phyloP scores from a whole-genome alignment of 2,888 invertebrate species.

The Allophyes oxyacanthae region DNA sequence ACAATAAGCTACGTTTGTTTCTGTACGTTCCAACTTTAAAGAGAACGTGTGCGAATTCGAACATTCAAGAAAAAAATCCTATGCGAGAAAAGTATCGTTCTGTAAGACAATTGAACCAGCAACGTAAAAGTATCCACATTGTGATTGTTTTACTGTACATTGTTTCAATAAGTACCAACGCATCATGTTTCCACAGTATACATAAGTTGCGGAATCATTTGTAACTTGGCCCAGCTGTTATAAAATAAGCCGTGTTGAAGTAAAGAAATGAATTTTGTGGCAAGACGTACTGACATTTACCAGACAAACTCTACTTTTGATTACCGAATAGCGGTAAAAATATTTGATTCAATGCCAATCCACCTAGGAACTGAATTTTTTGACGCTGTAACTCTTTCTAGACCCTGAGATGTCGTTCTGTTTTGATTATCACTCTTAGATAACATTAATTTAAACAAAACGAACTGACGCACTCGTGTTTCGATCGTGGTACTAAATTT shows the following conservation, averaged over 20 bases:
- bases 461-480: slow-evolving; percentile 10
- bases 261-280: slow-evolving; percentile 4
- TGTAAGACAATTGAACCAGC: slow-evolving; percentile 18
- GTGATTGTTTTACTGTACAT: slow-evolving; percentile 35
- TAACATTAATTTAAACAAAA: background rate
- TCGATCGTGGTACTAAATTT: slow-evolving; percentile 19
- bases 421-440: slow-evolving; percentile 14
- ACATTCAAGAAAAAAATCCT: background rate
- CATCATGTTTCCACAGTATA: no score
- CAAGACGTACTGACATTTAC: slow-evolving; percentile 10
- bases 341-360: slow-evolving; percentile 38
- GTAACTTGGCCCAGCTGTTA: slow-evolving; percentile 23
- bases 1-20: no score
- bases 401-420: slow-evolving; percentile 19
- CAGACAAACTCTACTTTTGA: slow-evolving; percentile 25
- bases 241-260: slow-evolving; percentile 8
- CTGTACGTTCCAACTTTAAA: no score
- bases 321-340: slow-evolving; percentile 11
- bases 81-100: background rate
- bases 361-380: slow-evolving; percentile 19
- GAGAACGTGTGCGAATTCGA: background rate
- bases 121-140: slow-evolving; percentile 13
- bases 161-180: slow-evolving; percentile 26
- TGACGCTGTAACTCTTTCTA: slow-evolving; percentile 4
- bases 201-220: slow-evolving; percentile 19